Conservation (phyloP, 35 echinoderm and acorn worm genomes). For the Heliocidaris tuberculata region DNA sequence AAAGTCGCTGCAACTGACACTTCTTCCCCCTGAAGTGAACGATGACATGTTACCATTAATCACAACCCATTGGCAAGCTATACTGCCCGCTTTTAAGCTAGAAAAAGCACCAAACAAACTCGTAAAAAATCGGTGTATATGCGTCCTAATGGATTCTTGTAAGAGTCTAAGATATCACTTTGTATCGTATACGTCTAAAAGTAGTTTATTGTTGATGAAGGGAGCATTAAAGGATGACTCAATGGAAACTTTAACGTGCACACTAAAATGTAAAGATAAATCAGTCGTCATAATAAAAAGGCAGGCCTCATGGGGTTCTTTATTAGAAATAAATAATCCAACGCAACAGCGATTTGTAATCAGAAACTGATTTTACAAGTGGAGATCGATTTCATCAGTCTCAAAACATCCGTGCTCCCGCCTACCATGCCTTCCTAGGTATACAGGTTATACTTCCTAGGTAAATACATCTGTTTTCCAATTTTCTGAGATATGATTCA, state of each 20-base stretch:
- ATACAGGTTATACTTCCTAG: too few relatives aligned
- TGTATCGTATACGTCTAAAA: neutral
- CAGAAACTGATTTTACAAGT: neutral
- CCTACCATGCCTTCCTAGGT: neutral
- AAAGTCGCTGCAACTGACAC: neutral
- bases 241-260: neutral
- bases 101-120: neutral
- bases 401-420: neutral
- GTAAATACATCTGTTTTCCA: too few relatives aligned
- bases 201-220: neutral
- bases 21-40: neutral
- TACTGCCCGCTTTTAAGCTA: neutral
- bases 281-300: neutral
- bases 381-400: neutral
- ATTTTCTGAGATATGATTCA: too few relatives aligned
- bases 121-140: neutral
- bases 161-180: neutral
- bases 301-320: neutral
- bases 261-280: neutral
- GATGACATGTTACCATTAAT: neutral
- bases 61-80: neutral
- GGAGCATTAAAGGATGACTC: neutral
- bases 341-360: neutral
- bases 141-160: neutral
- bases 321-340: neutral